Percentiles rank a stretch among this genome's conserved stretches.
phyloP scores from a whole-genome alignment of 1,140 invertebrate species.

The Saccostrea cuccullata region DNA sequence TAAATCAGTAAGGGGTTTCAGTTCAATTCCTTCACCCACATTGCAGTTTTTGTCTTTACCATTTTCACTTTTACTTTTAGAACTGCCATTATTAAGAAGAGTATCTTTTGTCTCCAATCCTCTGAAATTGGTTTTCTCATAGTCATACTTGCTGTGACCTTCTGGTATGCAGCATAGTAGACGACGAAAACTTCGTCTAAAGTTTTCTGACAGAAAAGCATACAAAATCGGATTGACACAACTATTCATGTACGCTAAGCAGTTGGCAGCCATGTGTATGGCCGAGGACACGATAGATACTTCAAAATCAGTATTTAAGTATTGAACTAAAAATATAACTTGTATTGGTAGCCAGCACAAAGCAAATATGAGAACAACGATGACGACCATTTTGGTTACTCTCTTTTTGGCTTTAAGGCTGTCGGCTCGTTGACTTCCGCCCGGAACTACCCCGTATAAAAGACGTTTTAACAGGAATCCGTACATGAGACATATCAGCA shows the following conservation, averaged over 20 bases:
- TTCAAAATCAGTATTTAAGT: constrained; percentile 58
- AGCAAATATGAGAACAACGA: constrained; percentile 96
- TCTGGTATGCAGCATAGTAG: constrained; percentile 76
- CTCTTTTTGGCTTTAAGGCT: constrained; percentile 90
- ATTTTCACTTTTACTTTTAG: constrained; percentile 5
- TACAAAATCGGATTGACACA: constrained; percentile 98
- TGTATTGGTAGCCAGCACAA: constrained; percentile 97
- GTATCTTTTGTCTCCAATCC: constrained; percentile 54
- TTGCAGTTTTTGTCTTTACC: constrained; percentile 57
- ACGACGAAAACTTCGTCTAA: constrained; percentile 90
- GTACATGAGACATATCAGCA: constrained; percentile 92
- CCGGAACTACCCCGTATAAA: constrained; percentile 83
- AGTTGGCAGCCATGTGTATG: constrained; percentile 90
- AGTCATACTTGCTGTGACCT: constrained; percentile 66
- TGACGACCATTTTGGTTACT: constrained; percentile 95
- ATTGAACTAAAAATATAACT: constrained; percentile 80
- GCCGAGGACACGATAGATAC: constrained; percentile 81
- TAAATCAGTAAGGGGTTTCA: constrained; percentile 36
- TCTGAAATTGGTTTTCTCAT: constrained; percentile 70
- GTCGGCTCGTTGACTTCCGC: constrained; percentile 85
- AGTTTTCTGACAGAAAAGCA: constrained; percentile 93
- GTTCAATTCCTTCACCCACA: constrained; percentile 43
- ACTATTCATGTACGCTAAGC: constrained; percentile 96
- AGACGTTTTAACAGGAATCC: constrained; percentile 90
- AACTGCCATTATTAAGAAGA: constrained; percentile 49